Percentiles rank a stretch among this genome's conserved stretches.
Conservation (phyloP, 2,113 vertebrate species). For the Anguilla rostrata region DNA sequence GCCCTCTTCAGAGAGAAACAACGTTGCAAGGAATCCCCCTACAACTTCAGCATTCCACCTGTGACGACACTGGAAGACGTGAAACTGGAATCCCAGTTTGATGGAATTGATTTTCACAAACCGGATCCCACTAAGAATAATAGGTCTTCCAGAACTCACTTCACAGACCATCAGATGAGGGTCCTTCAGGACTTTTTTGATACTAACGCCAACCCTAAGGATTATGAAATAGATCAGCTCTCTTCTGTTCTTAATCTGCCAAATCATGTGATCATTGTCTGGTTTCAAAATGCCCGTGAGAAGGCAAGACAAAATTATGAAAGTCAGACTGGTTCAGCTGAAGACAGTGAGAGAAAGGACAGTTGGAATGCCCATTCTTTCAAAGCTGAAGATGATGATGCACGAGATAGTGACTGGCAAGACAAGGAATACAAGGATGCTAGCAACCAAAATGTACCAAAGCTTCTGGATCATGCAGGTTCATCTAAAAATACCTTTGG, state of each 20-base stretch:
- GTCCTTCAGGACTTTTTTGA: slow-evolving; percentile 99
- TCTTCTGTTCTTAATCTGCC: slow-evolving; percentile 95
- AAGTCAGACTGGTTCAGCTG: slow-evolving; percentile 88
- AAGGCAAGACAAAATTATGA: slow-evolving; percentile 96
- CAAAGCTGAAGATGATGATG: slow-evolving; percentile 95
- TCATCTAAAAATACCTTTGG: slow-evolving; percentile 63
- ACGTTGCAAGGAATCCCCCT: slow-evolving; percentile 96
- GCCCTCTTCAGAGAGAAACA: slow-evolving; percentile 96
- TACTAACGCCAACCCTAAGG: slow-evolving; percentile 97
- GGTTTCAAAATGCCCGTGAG: slow-evolving; percentile 98
- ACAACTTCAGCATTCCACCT: slow-evolving; percentile 97
- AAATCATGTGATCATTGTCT: slow-evolving; percentile 93
- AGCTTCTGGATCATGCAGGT: slow-evolving; percentile 66
- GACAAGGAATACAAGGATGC: slow-evolving; percentile 83
- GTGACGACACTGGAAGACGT: slow-evolving; percentile 95
- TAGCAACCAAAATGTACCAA: slow-evolving; percentile 72
- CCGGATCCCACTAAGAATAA: slow-evolving; percentile 85
- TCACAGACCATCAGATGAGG: slow-evolving; percentile 95
- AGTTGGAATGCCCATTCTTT: slow-evolving; percentile 94
- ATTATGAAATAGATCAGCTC: slow-evolving; percentile 97
- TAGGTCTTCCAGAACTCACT: slow-evolving; percentile 94
- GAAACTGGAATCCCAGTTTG: slow-evolving; percentile 84
- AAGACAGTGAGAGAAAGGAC: slow-evolving; percentile 93
- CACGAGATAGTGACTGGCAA: slow-evolving; percentile 77
- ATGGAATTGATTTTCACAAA: slow-evolving; percentile 83